phyloP scores from a whole-genome alignment of 1,140 invertebrate species.

The Polyergus mexicanus region DNA sequence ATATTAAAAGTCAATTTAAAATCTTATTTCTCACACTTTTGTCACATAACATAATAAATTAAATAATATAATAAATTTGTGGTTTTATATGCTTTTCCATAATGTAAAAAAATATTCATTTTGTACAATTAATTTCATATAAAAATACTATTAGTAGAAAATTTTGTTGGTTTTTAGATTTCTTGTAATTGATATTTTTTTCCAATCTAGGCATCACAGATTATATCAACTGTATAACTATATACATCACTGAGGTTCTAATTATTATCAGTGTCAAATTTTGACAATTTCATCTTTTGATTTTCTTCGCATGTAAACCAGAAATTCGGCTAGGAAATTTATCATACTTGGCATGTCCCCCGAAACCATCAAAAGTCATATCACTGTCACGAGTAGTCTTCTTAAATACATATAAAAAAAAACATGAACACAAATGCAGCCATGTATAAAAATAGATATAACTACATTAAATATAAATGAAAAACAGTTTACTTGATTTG shows the following conservation, averaged over 20 bases:
- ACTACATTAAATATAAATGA: slow-evolving; percentile 12
- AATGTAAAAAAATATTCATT: background rate
- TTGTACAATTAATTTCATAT: background rate
- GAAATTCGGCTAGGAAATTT: slow-evolving; percentile 71
- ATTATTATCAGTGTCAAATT: slow-evolving; percentile 63
- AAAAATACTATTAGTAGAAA: background rate
- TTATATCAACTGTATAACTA: background rate
- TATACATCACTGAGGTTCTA: slow-evolving; percentile 55
- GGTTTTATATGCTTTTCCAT: no score
- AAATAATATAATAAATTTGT: no score
- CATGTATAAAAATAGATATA: background rate
- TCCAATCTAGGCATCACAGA: background rate
- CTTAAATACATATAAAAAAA: slow-evolving; percentile 20
- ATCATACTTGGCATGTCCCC: slow-evolving; percentile 80
- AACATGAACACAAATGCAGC: background rate
- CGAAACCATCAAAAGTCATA: slow-evolving; percentile 79
- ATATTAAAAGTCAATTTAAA: no score
- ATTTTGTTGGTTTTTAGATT: background rate
- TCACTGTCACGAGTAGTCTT: background rate
- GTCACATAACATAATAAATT: no score
- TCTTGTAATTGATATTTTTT: background rate
- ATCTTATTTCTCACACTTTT: no score
- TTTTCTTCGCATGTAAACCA: slow-evolving; percentile 34
- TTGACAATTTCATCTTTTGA: slow-evolving; percentile 65
- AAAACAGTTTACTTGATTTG: background rate